Evolutionary conservation across 1,140 invertebrate species (phyloP).

Genomic region (Drosophila burlai): DNA sequence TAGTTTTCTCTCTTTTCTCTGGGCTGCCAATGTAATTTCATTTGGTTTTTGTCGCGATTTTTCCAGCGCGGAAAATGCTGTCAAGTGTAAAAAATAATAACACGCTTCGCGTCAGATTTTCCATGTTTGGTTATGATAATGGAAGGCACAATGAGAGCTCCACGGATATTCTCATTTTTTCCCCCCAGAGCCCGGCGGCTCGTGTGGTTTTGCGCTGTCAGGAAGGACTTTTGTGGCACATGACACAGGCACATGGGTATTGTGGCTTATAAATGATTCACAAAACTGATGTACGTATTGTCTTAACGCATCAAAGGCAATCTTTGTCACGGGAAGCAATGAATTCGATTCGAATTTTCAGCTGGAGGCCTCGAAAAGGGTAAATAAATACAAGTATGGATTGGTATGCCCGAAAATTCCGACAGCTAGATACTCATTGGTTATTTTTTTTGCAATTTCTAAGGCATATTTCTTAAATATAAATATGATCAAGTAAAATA

Average conservation of each 20-base stretch:
- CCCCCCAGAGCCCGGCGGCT: constrained; percentile 11
- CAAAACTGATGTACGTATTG: constrained; percentile 57
- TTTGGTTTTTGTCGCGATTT: constrained; percentile 49
- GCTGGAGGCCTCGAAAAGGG: constrained; percentile 21
- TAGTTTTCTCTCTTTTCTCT: constrained; percentile 34
- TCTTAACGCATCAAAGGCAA: constrained; percentile 68
- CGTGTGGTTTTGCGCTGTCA: constrained; percentile 23
- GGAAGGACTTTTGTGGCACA: constrained; percentile 31
- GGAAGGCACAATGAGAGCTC: constrained; percentile 60
- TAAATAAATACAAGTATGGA: constrained; percentile 12
- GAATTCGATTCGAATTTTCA: constrained; percentile 18
- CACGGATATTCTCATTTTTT: constrained; percentile 35
- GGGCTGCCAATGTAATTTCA: constrained; percentile 36
- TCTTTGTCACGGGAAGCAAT: constrained; percentile 61
- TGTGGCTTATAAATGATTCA: constrained; percentile 63
- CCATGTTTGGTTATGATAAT: constrained; percentile 73
- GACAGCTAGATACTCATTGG: constrained; percentile 1
- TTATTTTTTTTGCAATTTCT: no score
- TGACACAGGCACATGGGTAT: constrained; percentile 26
- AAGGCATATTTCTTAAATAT: neutral
- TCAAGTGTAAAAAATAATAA: constrained; percentile 72
- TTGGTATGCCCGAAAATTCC: neutral
- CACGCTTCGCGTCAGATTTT: constrained; percentile 74
- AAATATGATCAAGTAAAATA: no score
- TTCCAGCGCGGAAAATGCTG: constrained; percentile 43